A percentile compares a stretch with the other conserved stretches of the same genome.
These are phyloP conservation scores for Ophion slaviceki DNA, from an alignment of 2,888 invertebrate genomes.

Conservation along the genomic window DNA sequence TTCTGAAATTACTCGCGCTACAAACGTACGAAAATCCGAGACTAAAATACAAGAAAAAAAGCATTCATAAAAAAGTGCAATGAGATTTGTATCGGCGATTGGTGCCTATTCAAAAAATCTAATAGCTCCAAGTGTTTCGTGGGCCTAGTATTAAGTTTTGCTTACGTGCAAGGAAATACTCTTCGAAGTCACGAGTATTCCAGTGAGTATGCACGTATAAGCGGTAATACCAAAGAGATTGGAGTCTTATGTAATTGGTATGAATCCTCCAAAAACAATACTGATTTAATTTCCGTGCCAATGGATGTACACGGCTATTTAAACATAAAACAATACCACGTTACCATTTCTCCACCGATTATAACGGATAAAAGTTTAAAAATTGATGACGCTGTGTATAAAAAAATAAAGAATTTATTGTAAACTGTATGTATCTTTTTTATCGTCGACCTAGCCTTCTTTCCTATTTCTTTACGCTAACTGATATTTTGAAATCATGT, in stretches of 20 bases:
- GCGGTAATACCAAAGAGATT: no score
- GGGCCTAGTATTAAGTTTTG: constrained; percentile 38
- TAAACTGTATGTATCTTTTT: no score
- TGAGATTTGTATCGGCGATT: constrained; percentile 52
- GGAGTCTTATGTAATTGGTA: constrained; percentile 38
- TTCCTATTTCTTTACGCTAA: no score
- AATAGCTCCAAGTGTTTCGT: constrained; percentile 39
- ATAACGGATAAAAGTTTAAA: constrained; percentile 21
- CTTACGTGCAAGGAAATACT: background rate
- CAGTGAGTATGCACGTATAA: no score
- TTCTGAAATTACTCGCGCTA: constrained; percentile 24
- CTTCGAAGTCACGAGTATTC: no score
- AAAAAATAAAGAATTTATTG: no score
- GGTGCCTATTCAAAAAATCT: constrained; percentile 47
- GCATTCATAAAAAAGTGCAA: constrained; percentile 43
- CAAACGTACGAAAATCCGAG: background rate
- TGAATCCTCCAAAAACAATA: constrained; percentile 10
- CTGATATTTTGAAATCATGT: no score
- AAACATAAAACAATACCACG: no score
- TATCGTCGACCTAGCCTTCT: no score
- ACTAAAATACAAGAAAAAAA: constrained; percentile 6
- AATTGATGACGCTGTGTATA: constrained; percentile 22
- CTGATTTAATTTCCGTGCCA: no score
- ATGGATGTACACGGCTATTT: no score
- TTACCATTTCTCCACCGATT: constrained; percentile 32